Evolutionary conservation across 2,113 vertebrate species (phyloP).

Genomic region (Crotalus viridis): DNA sequence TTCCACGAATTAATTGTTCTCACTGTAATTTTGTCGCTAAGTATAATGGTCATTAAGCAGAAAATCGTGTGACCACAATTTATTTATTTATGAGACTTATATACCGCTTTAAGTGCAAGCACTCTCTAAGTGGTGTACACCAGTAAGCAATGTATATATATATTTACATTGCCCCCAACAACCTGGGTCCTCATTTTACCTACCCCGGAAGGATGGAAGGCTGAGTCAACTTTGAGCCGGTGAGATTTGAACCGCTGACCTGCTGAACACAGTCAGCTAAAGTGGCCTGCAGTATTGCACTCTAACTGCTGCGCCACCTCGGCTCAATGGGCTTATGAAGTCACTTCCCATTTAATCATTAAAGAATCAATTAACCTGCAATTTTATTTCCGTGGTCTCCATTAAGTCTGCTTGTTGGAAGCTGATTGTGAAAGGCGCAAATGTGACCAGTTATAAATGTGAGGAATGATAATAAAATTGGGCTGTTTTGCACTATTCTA

Average conservation of each 20-base stretch:
- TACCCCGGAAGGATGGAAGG: too few relatives aligned
- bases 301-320: too few relatives aligned
- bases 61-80: not conserved
- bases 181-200: too few relatives aligned
- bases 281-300: too few relatives aligned
- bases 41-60: not conserved
- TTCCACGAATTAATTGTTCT: not conserved
- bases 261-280: too few relatives aligned
- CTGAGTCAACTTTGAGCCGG: too few relatives aligned
- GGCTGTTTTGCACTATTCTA: not conserved
- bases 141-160: too few relatives aligned
- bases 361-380: not conserved
- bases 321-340: not conserved
- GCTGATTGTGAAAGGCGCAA: not conserved
- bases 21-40: not conserved
- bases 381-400: not conserved
- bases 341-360: not conserved
- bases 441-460: not conserved
- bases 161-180: too few relatives aligned
- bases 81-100: too few relatives aligned
- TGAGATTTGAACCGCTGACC: too few relatives aligned
- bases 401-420: not conserved
- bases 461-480: not conserved
- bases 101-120: too few relatives aligned
- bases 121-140: too few relatives aligned